Base-by-base conservation (phyloP, 2,888 invertebrate genomes). In the Scaptomyza parva region DNA sequence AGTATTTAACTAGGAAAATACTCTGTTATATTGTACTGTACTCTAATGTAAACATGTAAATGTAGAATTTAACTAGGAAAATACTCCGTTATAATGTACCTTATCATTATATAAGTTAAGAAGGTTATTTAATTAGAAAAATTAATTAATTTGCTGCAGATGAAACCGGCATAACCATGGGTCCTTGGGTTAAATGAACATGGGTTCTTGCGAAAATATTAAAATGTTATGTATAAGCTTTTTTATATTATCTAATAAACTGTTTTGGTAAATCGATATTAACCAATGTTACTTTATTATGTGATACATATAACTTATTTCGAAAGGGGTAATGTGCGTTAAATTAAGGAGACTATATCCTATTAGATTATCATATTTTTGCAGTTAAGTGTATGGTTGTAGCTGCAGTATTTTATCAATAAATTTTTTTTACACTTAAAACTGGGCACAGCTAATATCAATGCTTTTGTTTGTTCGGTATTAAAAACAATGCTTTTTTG, bases 11-110 rank as follows among this genome's bases (percentile, higher is more conserved):
- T 85, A 81, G 57, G 22, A 67, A 66, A 85, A 85, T 86, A 85
- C 86, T 85, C 82, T 24, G 28, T 52, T 72, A 50, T 75, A 62
- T 37, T 17, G 3, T 37, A 17, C 48, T 37, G 9, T 17, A 37
- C 17, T 9, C 17, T 17, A 8, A 35, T 69, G 40, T 63, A 70
- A 53, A 53, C 58, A 47, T 64, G 61, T 59, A 20, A 24, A 39
- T n/a, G 52, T 58, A 59, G 54, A 50, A 52, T 30, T 39, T 50
- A 51, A 47, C 55, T 85, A 81, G 57, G 24, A 67, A 66, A 82
- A 85, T 86, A 85, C 83, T 85, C 78, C 26, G 33, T 54, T 63
- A 53, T 78, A 63, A 69, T 85, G 72, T 85, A 81, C 50, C 67
- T 64, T 51, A 55, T 11, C 8, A 3, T 1, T 37, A 17, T 9